Conservation (phyloP, 2,888 invertebrate genomes). For the Pristionchus maxplancki region DNA sequence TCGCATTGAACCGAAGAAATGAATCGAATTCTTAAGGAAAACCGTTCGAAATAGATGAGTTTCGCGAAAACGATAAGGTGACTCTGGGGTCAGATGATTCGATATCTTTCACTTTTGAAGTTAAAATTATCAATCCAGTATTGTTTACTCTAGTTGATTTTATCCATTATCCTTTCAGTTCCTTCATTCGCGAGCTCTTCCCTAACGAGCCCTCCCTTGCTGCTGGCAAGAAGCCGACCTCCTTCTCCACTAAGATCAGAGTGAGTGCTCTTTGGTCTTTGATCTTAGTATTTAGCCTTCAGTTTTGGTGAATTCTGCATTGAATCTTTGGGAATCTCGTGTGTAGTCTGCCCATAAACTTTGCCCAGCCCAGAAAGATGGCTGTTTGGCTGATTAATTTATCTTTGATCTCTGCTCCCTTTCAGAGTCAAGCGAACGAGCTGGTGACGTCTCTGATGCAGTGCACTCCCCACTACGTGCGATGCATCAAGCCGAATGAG, state of each 20-base stretch:
- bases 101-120: too few relatives aligned
- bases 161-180: constrained; percentile 78
- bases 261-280: constrained; percentile 68
- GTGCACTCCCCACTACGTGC: constrained; percentile 85
- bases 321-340: too few relatives aligned
- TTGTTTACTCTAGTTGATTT: background rate
- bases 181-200: constrained; percentile 82
- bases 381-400: background rate
- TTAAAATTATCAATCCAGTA: too few relatives aligned
- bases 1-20: too few relatives aligned
- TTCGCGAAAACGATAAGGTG: background rate
- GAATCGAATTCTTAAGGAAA: too few relatives aligned
- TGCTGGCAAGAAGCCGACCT: constrained; percentile 82
- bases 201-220: constrained; percentile 81
- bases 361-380: too few relatives aligned
- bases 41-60: too few relatives aligned
- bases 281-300: too few relatives aligned
- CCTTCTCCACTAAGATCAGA: constrained; percentile 84
- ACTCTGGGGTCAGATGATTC: background rate
- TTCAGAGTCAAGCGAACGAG: constrained; percentile 83
- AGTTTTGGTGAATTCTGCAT: too few relatives aligned
- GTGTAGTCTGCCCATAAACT: too few relatives aligned
- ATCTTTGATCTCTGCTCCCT: constrained; percentile 7
- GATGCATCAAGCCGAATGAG: constrained; percentile 86
- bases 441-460: constrained; percentile 84